Evolutionary conservation across 2,888 invertebrate genomes (phyloP).

Genomic region (Dicycla oo): DNA sequence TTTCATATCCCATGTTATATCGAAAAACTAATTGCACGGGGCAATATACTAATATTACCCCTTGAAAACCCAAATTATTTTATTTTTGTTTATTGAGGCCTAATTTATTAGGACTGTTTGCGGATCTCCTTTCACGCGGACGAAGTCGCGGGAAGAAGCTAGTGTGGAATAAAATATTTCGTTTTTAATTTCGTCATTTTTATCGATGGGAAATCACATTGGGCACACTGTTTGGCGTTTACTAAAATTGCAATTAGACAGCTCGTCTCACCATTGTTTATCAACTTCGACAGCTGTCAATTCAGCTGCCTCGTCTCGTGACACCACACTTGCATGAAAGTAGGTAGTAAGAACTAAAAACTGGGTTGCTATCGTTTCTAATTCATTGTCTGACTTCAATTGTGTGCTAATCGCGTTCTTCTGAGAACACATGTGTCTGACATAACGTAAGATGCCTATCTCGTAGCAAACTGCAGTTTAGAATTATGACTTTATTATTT

Average conservation of each 20-base stretch:
- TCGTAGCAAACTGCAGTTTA: slow-evolving; percentile 28
- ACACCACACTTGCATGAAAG: slow-evolving; percentile 55
- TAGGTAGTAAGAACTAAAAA: slow-evolving; percentile 61
- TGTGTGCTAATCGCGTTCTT: slow-evolving; percentile 57
- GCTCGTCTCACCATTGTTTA: slow-evolving; percentile 22
- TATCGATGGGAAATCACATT: too few species aligned
- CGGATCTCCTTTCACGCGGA: too few species aligned
- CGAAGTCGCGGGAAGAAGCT: too few species aligned
- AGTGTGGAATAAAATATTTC: too few species aligned
- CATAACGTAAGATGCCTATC: slow-evolving; percentile 58
- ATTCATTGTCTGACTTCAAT: slow-evolving; percentile 63
- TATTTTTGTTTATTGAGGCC: too few species aligned
- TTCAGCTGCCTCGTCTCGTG: slow-evolving; percentile 19
- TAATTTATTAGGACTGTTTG: too few species aligned
- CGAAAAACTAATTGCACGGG: too few species aligned
- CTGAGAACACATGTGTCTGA: slow-evolving; percentile 59
- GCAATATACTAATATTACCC: too few species aligned
- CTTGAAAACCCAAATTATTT: too few species aligned
- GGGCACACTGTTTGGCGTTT: too few species aligned
- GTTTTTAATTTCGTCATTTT: too few species aligned
- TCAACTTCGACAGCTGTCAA: slow-evolving; percentile 37
- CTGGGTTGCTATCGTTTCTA: slow-evolving; percentile 66
- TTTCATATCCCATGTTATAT: too few species aligned
- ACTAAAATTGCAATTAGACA: slow-evolving; percentile 4
- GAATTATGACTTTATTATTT: slow-evolving; percentile 34